These are phyloP conservation scores for Cuculus canorus DNA, from an alignment of 2,797 vertebrate species.

Conservation along the genomic window DNA sequence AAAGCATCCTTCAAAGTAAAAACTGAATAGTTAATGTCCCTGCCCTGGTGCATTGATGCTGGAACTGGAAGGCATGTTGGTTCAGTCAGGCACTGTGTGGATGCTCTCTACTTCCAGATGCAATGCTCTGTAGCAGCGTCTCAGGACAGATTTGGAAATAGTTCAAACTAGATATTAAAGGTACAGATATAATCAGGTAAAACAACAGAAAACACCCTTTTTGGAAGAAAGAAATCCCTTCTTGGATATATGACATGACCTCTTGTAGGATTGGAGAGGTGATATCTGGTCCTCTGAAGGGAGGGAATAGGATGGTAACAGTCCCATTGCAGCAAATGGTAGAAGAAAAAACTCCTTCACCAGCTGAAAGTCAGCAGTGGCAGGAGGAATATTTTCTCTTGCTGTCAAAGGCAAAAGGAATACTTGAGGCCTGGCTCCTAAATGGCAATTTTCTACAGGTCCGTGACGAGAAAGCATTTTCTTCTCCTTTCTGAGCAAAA, in stretches of 20 bases:
- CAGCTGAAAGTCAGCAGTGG: not conserved
- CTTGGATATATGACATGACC: not conserved
- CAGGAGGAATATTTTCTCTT: not conserved
- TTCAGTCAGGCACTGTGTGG: fast-evolving
- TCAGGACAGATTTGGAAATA: not conserved
- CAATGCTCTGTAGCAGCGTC: not conserved
- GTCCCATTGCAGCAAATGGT: not conserved
- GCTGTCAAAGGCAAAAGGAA: not conserved
- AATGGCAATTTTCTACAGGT: not conserved
- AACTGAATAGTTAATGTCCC: not conserved
- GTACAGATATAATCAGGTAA: not conserved
- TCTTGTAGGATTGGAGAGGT: not conserved
- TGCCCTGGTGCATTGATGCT: not conserved
- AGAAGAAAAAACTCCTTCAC: not conserved
- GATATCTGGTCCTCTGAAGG: not conserved
- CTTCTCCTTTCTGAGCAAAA: not conserved
- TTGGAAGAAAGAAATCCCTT: not conserved
- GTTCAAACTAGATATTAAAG: not conserved
- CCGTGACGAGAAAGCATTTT: not conserved
- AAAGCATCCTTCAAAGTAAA: not conserved
- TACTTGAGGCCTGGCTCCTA: not conserved
- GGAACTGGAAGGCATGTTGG: not conserved
- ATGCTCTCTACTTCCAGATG: not conserved
- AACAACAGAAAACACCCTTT: not conserved
- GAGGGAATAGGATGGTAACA: not conserved